These are phyloP conservation scores for Smutsia gigantea DNA, from an alignment of 2,797 vertebrate species.

Conservation along the genomic window DNA sequence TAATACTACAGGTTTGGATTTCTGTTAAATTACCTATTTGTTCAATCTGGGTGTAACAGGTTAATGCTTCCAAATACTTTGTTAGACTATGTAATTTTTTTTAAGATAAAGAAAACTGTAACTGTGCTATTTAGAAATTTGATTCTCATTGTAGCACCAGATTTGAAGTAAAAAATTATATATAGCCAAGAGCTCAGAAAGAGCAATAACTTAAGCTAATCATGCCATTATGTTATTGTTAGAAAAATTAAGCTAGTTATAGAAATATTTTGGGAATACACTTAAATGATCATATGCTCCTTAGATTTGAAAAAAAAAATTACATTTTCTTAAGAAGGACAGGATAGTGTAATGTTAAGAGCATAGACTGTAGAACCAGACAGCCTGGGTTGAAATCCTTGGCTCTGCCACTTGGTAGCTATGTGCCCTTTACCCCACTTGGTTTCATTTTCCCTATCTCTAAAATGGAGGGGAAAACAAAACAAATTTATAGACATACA, in stretches of 20 bases:
- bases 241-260: slow-evolving; percentile 5
- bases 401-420: background rate
- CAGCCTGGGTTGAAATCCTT: background rate
- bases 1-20: background rate
- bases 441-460: background rate
- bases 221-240: background rate
- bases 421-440: background rate
- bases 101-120: background rate
- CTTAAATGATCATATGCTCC: background rate
- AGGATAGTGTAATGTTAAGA: background rate
- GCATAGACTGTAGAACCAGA: background rate
- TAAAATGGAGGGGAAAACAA: background rate
- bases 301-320: background rate
- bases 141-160: background rate
- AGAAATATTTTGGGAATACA: background rate
- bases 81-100: background rate
- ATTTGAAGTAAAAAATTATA: background rate
- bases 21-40: background rate
- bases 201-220: background rate
- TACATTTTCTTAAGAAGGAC: background rate
- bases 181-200: background rate
- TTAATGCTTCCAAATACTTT: background rate
- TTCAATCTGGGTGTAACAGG: background rate
- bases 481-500: background rate
- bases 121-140: slow-evolving; percentile 6